Percentiles rank a stretch among this genome's conserved stretches.
phyloP scores from a whole-genome alignment of 2,113 vertebrate species.

The Limnothrissa miodon region DNA sequence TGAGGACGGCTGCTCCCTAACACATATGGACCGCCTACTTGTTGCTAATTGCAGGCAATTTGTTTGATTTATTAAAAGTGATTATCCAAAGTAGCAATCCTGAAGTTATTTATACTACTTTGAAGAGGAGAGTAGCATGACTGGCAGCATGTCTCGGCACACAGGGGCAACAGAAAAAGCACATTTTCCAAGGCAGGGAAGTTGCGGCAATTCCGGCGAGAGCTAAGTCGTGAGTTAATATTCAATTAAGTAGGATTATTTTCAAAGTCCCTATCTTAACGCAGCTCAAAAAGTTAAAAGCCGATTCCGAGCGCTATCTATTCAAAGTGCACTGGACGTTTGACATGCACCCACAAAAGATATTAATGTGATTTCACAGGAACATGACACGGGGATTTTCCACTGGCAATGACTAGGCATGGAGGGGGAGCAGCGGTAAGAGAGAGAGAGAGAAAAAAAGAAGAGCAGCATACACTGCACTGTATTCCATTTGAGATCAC shows the following conservation, averaged over 20 bases:
- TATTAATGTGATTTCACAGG: constrained; percentile 22
- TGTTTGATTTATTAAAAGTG: constrained; percentile 65
- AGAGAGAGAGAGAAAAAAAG: not conserved
- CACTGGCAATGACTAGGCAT: not conserved
- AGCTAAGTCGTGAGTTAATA: constrained; percentile 67
- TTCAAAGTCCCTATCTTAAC: constrained; percentile 58
- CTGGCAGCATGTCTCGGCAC: constrained; percentile 14
- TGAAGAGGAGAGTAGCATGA: not conserved
- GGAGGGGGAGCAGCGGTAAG: no score
- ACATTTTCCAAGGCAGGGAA: constrained; percentile 52
- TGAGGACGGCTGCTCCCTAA: constrained; percentile 42
- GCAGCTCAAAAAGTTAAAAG: constrained; percentile 58
- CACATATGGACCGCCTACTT: constrained; percentile 20
- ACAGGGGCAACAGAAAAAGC: constrained; percentile 11
- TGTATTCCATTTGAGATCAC: not conserved
- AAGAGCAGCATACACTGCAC: not conserved
- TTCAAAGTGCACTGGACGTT: not conserved
- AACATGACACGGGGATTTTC: constrained; percentile 13
- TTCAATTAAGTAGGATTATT: constrained; percentile 71
- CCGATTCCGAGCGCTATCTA: constrained; percentile 53
- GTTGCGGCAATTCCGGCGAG: constrained; percentile 55
- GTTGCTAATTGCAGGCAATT: constrained; percentile 66
- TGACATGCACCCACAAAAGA: not conserved
- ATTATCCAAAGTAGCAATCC: constrained; percentile 57
- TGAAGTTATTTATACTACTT: constrained; percentile 56